These are phyloP conservation scores for Sminthurinus aureus DNA, from an alignment of 2,888 invertebrate genomes.

Conservation along the genomic window DNA sequence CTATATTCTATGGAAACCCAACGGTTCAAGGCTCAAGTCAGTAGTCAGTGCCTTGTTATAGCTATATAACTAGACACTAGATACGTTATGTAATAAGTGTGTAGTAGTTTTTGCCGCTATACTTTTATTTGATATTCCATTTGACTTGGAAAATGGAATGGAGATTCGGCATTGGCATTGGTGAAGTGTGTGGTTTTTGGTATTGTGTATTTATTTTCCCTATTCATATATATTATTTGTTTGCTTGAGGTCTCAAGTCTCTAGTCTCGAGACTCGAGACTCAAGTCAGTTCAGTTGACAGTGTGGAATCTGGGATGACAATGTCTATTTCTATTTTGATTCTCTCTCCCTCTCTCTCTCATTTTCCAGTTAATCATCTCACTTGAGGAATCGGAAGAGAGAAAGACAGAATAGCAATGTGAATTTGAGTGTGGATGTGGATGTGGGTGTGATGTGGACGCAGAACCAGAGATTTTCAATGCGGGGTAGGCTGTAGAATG, in stretches of 20 bases:
- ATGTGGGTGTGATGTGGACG: neutral
- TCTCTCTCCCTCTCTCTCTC: neutral
- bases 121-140: neutral
- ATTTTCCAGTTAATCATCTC: constrained; percentile 16
- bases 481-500: neutral
- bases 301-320: no score
- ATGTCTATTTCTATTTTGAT: neutral
- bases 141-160: neutral
- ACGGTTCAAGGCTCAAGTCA: neutral
- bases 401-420: neutral
- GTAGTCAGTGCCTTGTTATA: neutral
- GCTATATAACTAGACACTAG: neutral
- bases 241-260: no score
- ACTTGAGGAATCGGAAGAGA: neutral
- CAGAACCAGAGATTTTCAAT: neutral
- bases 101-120: neutral
- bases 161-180: neutral
- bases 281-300: neutral
- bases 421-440: neutral
- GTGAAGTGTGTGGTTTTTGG: neutral
- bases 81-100: neutral
- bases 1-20: no score
- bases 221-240: no score
- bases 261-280: no score
- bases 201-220: neutral